Base-by-base conservation (phyloP, 2,888 invertebrate species). In the Phaedon cochleariae region DNA sequence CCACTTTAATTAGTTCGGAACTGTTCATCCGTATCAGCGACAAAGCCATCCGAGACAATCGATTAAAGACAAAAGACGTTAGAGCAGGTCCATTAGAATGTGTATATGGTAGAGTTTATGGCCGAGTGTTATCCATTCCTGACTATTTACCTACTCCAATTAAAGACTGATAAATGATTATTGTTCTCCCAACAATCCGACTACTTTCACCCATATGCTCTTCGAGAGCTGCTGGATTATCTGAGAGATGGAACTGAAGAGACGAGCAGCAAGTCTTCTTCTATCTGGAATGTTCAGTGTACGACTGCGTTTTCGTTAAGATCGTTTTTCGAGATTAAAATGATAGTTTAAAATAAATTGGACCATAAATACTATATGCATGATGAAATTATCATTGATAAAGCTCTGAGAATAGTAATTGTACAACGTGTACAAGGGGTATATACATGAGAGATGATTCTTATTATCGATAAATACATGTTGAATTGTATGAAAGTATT, bases 121-220 rank as follows among this genome's bases (percentile, higher is more conserved):
- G 79, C 75, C 69, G 72, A 73, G 75, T 75, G 76, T 73, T 77
- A 75, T 76, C 79, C 80, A 74, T 79, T 77, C 72, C 73, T 70
- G 79, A 82, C 81, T 79, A 80, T 82, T 82, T 82, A 81, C 81
- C 78, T 80, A 81, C 80, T 83, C 82, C 83, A 83, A 83, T 83
- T 83, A 82, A 80, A 83, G 82, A 74, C 80, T 82, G 82, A 83
- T 82, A 74, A 79, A 83, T 80, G 82, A 80, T 83, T 82, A 83
- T 83, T 82, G 82, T 83, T 79, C 77, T 73, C 75, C 78, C 79
- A 80, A 80, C 80, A 81, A 81, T 81, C 79, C 79, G 6, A 15
- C 74, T 76, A 81, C 81, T 81, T 81, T 81, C 81, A 80, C 81
- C 79, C 75, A 73, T 76, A 69, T 70, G 72, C 73, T 57, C 46